A percentile compares a stretch with the other conserved stretches of the same genome.
phyloP scores from a whole-genome alignment of 2,888 invertebrate genomes.

The Pherbina coryleti region DNA sequence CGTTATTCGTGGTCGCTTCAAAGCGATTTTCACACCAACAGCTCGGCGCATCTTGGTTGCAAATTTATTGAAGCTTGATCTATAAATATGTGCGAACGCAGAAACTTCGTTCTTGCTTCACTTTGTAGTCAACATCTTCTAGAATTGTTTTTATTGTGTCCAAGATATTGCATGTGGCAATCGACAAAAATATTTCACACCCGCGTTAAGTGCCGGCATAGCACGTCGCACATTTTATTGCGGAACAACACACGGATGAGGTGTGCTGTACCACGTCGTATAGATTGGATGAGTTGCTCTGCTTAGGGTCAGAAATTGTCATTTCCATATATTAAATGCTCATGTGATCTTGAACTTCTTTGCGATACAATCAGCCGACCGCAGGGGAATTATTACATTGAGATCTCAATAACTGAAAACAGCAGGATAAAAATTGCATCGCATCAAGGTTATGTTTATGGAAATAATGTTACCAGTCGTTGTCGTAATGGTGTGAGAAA shows the following conservation, averaged over 20 bases:
- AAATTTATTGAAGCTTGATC: slow-evolving; percentile 27
- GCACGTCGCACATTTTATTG: not conserved
- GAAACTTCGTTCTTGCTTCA: not conserved
- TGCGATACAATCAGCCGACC: slow-evolving; percentile 27
- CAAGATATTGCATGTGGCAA: not conserved
- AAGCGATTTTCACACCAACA: slow-evolving; percentile 23
- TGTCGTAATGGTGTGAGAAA: not conserved
- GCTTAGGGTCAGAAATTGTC: slow-evolving; percentile 15
- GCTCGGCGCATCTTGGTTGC: slow-evolving; percentile 11
- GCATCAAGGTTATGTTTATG: slow-evolving; percentile 14
- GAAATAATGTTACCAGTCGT: not conserved
- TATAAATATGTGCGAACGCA: slow-evolving; percentile 15
- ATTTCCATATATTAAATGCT: slow-evolving; percentile 16
- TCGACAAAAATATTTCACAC: slow-evolving; percentile 23
- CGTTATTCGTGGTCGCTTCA: not conserved
- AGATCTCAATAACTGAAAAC: slow-evolving; percentile 29
- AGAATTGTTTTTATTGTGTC: not conserved
- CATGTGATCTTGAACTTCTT: slow-evolving; percentile 19
- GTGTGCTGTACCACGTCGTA: not conserved
- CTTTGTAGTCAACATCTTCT: not conserved
- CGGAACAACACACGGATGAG: not conserved
- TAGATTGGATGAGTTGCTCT: not conserved
- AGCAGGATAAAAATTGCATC: slow-evolving; percentile 19
- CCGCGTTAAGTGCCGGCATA: slow-evolving; percentile 28
- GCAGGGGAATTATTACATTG: slow-evolving; percentile 19